Evolutionary conservation across 1,140 invertebrate genomes (phyloP), one percentile per base, ranked within the genome.

Genomic region (Planococcus citri): DNA sequence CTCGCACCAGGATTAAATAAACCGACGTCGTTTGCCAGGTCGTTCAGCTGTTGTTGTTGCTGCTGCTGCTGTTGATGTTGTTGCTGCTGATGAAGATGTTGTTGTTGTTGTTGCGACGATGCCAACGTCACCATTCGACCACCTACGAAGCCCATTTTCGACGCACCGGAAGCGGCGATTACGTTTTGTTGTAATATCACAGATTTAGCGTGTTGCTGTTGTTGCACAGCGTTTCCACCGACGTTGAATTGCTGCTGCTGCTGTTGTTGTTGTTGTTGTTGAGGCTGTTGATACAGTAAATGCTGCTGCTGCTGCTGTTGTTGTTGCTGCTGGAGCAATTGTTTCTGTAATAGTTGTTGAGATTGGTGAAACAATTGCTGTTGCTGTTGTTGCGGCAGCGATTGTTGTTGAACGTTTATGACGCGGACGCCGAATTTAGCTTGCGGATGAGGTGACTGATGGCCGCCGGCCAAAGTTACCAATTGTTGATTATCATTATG

Each of bases 241-340:
- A 37, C 37, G 69, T 57, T 38, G 12, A 27, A 24, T 64, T 29
- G 64, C 22, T 70, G 71, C 41, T 57, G 58, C 27, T 60, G 68
- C 58, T 27, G 57, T n/a, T 71, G 74, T 27, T 73, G 75, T 69
- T 75, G 75, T 73, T 73, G 51, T 12, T 14, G 72, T 57, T 70
- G 68, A 17, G 12, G 68, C 68, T 71, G 69, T 20, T 72, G 71
- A 27, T 70, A 29, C 27, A 6, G 22, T 24, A 24, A 73, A 68
- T 74, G 73, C 25, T 73, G 73, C 57, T 69, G 68, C n/a, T 74
- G 73, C 25, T 73, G 73, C 57, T 69, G 68, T 20, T 71, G 74
- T 27, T 73, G 75, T 69, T 75, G 75, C 72, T 73, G 64, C 37
- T 72, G 72, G 22, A 68, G 60, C 38, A 58, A 29, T 12, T 24